phyloP scores from a whole-genome alignment of 2,797 vertebrate species.

The Calcarius lapponicus region DNA sequence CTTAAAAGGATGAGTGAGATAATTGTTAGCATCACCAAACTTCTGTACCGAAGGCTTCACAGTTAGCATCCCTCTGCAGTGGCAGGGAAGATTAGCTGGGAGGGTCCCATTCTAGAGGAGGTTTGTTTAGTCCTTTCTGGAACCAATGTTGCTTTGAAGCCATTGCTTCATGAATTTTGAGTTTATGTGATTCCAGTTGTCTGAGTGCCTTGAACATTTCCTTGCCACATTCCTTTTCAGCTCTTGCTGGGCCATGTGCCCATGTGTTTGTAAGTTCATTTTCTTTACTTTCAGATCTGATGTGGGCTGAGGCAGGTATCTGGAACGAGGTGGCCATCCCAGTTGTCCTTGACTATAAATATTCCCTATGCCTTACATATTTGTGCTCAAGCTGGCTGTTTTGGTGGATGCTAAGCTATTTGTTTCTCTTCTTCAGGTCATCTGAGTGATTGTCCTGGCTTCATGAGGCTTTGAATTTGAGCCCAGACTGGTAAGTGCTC shows the following conservation, averaged over 20 bases:
- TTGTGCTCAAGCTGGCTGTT: background rate
- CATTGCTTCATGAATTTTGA: background rate
- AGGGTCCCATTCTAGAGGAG: background rate
- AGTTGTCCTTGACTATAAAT: background rate
- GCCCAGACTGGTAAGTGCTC: slow-evolving; percentile 52
- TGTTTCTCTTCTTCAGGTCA: slow-evolving; percentile 25
- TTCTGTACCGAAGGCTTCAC: background rate
- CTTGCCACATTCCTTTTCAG: background rate
- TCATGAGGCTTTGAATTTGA: slow-evolving; percentile 40
- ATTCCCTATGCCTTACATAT: background rate
- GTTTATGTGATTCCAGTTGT: background rate
- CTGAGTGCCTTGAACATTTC: background rate
- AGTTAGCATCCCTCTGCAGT: background rate
- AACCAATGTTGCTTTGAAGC: background rate
- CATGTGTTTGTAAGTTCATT: background rate
- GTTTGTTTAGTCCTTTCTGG: background rate
- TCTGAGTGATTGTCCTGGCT: slow-evolving; percentile 38
- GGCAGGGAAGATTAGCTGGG: background rate
- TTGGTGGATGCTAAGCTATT: background rate
- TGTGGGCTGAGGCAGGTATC: background rate
- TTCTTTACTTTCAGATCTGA: background rate
- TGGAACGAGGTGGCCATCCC: background rate
- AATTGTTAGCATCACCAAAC: background rate
- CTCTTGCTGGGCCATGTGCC: background rate
- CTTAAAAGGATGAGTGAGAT: background rate